Base-by-base conservation (phyloP, 35 echinoderm and acorn worm species). In the Heliocidaris tuberculata region DNA sequence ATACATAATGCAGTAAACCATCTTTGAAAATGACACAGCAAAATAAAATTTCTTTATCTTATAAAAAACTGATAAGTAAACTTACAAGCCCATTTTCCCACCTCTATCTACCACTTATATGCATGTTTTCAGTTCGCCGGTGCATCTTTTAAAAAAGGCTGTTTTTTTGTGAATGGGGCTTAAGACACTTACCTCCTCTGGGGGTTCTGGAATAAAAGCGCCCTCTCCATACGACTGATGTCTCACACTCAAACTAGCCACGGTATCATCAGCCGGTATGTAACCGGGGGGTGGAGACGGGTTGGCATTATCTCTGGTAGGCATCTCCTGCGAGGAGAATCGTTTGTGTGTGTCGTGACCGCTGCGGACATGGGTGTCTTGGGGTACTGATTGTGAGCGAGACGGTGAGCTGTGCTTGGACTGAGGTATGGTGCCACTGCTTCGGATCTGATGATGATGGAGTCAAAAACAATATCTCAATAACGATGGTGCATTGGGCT, bases 281-380 rank as follows among this genome's bases (percentile, higher is more conserved):
- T 95, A 90, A 27, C 94, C 94, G 7, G 94, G 94, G 88, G 94
- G 94, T 32, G 94, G 94, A 31, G 94, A 95, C 13, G 94, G 94
- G 50, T 61, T 92, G n/a, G 94, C 60, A 11, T 61, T 95, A 31
- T 95, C 94, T 2, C 94, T 21, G 2, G 94, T 90, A 13, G 94
- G 94, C 94, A 95, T 95, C 94, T 95, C 94, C 27, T 88, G 94
- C 4, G 94, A 92, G 21, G 94, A 95, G 90, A 71, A 90, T 10
- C 94, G 86, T 90, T 95, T 95, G 91, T 93, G 50, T 11, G n/a
- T 48, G 13, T 93, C 91, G 11, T 52, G 47, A 30, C 48, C 50
- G 47, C 4, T 32, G 15, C 16, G 31, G 21, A 49, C 13, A 10
- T 88, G 94, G 48, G 50, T 48, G 31, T 88, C 86, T 29, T 95